Percentiles rank a stretch among this genome's conserved stretches.
phyloP scores from a whole-genome alignment of 1,140 invertebrate genomes.

The Caerostris darwini region DNA sequence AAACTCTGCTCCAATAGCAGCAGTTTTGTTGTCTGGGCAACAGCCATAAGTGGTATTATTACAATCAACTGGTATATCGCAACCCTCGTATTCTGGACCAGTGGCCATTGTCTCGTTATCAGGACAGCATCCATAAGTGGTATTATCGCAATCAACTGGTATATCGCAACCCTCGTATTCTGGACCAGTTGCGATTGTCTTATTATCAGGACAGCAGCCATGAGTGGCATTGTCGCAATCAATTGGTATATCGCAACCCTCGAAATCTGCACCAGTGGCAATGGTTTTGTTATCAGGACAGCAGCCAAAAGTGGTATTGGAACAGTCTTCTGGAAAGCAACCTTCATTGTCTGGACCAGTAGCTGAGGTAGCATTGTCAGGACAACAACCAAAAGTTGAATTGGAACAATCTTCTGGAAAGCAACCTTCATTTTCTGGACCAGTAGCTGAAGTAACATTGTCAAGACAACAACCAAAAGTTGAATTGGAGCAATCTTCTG shows the following conservation, averaged over 20 bases:
- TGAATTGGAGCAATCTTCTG: constrained; percentile 82
- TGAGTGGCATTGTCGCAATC: constrained; percentile 80
- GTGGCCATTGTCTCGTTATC: constrained; percentile 85
- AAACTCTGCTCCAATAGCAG: constrained; percentile 83
- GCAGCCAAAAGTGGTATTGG: constrained; percentile 86
- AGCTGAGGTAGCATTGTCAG: constrained; percentile 91
- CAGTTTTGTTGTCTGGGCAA: constrained; percentile 88
- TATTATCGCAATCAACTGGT: constrained; percentile 82
- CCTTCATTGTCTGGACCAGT: constrained; percentile 85
- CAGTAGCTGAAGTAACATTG: constrained; percentile 89
- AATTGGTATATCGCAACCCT: constrained; percentile 89
- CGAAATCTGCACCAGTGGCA: constrained; percentile 89
- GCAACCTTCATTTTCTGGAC: constrained; percentile 82
- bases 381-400: constrained; percentile 90
- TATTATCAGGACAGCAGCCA: constrained; percentile 86
- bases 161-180: constrained; percentile 89
- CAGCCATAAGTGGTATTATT: constrained; percentile 87
- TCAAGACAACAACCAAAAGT: constrained; percentile 91
- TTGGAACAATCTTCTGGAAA: constrained; percentile 60
- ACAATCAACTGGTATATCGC: constrained; percentile 84
- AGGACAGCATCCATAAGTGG: constrained; percentile 88
- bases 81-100: constrained; percentile 75
- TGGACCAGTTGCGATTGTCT: constrained; percentile 81
- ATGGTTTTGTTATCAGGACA: constrained; percentile 82
- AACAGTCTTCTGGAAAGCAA: constrained; percentile 82